These are phyloP conservation scores for Agrilus cyanescens DNA, from an alignment of 2,888 invertebrate species.

Conservation along the genomic window DNA sequence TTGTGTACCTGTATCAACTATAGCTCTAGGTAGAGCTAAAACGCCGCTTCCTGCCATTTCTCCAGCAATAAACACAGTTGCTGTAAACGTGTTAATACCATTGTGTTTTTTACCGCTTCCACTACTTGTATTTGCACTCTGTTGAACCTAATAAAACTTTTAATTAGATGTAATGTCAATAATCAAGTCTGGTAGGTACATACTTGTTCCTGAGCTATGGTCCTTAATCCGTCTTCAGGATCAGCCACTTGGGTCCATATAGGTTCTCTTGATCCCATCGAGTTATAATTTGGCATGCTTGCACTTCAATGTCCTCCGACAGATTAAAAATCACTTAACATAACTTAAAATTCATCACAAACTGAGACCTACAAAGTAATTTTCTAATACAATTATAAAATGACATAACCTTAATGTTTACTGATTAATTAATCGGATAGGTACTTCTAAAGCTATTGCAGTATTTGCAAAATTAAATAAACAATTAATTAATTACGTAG, in stretches of 20 bases:
- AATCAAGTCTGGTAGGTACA: neutral
- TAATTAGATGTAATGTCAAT: neutral
- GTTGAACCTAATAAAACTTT: neutral
- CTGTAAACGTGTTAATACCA: slow-evolving; percentile 37
- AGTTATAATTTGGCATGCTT: slow-evolving; percentile 19
- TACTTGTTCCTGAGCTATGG: slow-evolving; percentile 7
- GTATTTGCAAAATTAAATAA: too few species aligned
- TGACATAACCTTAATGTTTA: too few species aligned
- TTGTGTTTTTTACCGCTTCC: slow-evolving; percentile 12
- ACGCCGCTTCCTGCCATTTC: slow-evolving; percentile 64
- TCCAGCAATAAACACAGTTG: slow-evolving; percentile 52
- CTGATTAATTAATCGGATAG: too few species aligned
- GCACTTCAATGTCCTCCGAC: neutral
- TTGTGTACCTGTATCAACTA: slow-evolving; percentile 48
- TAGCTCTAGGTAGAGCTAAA: slow-evolving; percentile 53
- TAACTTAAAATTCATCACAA: too few species aligned
- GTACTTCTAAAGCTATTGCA: too few species aligned
- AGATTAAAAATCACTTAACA: too few species aligned
- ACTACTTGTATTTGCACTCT: slow-evolving; percentile 1
- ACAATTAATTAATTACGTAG: too few species aligned
- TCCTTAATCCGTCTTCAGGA: slow-evolving; percentile 19
- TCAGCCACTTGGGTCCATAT: slow-evolving; percentile 27
- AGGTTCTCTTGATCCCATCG: slow-evolving; percentile 23
- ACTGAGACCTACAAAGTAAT: too few species aligned
- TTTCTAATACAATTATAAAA: too few species aligned